Evolutionary conservation across 2,797 vertebrate genomes (phyloP).

Genomic region (Anguilla marmorata): DNA sequence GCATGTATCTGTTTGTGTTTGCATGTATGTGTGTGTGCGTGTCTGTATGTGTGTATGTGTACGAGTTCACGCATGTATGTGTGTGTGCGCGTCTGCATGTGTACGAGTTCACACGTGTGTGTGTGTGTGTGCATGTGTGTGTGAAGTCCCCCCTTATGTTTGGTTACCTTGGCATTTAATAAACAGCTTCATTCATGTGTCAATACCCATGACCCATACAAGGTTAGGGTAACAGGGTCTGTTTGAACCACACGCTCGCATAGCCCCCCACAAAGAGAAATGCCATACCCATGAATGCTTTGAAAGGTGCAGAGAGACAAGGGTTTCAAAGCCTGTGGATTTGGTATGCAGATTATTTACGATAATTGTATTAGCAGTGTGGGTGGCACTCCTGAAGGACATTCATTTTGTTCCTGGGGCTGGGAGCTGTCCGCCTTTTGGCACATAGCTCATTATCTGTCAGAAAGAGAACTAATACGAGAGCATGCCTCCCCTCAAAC

Average conservation of each 20-base stretch:
- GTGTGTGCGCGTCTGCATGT: not conserved
- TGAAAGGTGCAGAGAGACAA: not conserved
- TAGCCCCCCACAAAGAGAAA: not conserved
- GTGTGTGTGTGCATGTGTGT: not conserved
- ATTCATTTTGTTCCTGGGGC: not conserved
- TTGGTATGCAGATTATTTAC: constrained; percentile 23
- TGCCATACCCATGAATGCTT: not conserved
- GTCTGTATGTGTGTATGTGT: no score
- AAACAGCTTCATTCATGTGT: not conserved
- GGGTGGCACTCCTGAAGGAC: not conserved
- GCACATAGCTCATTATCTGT: not conserved
- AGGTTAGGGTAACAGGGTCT: not conserved
- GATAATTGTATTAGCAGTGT: constrained; percentile 9
- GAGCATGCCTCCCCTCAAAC: not conserved
- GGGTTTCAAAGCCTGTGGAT: not conserved
- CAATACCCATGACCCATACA: not conserved
- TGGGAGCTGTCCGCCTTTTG: not conserved
- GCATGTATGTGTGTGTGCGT: no score
- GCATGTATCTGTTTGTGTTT: no score
- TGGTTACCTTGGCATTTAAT: not conserved
- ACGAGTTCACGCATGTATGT: not conserved
- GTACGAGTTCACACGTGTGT: not conserved
- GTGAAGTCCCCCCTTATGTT: not conserved
- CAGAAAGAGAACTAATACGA: not conserved
- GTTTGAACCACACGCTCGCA: not conserved